phyloP scores from a whole-genome alignment of 2,888 invertebrate species.

The Heliconius ismenius region DNA sequence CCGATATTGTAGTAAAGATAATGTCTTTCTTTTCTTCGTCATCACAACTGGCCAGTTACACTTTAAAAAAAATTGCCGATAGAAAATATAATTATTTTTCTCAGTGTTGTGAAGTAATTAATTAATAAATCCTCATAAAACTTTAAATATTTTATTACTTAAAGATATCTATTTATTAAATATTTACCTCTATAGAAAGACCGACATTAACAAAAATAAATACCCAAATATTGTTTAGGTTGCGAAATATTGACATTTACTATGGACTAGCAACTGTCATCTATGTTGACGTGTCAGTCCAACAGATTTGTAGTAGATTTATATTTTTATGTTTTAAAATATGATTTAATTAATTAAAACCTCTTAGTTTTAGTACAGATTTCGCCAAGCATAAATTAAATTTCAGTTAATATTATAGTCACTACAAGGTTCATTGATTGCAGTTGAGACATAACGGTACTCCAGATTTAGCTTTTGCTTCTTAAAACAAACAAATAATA shows the following conservation, averaged over 20 bases:
- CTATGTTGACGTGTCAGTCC: conserved; percentile 36
- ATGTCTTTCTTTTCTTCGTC: background rate
- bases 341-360: background rate
- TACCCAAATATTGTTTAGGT: conserved; percentile 32
- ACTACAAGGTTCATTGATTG: background rate
- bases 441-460: background rate
- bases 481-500: conserved; percentile 27
- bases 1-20: background rate
- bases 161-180: background rate
- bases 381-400: background rate
- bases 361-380: background rate
- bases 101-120: background rate
- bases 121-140: background rate
- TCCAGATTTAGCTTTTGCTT: conserved; percentile 11
- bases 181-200: conserved; percentile 15
- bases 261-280: conserved; percentile 29
- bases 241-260: conserved; percentile 28
- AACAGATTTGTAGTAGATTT: conserved; percentile 13
- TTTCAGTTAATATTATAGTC: background rate
- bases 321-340: background rate
- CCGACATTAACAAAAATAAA: conserved; percentile 17
- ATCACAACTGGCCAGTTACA: background rate
- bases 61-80: background rate
- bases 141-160: background rate
- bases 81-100: background rate